A percentile compares a stretch with the other conserved stretches of the same genome.
Evolutionary conservation across 2,888 invertebrate species (phyloP).

Genomic region (Pterostichus madidus): DNA sequence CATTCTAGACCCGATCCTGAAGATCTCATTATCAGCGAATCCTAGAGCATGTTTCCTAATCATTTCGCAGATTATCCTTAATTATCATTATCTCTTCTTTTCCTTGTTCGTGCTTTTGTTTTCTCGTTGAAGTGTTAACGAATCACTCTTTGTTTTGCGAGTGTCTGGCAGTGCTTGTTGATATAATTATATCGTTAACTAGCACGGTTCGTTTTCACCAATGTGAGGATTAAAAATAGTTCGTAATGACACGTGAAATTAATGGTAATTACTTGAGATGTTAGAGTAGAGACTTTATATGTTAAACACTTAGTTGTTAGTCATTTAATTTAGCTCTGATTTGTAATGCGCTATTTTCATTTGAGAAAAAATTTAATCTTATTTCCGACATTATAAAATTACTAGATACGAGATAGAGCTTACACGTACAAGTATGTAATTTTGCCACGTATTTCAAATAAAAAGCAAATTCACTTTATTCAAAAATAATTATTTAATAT

Average conservation of each 20-base stretch:
- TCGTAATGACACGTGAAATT: slow-evolving; percentile 12
- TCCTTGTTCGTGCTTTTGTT: slow-evolving; percentile 39
- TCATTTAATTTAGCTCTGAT: not conserved
- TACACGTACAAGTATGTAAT: not conserved
- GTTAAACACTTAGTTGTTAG: slow-evolving; percentile 7
- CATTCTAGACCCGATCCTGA: too few species aligned
- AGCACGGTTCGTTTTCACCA: slow-evolving; percentile 29
- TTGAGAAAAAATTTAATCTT: not conserved
- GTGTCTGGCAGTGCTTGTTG: not conserved
- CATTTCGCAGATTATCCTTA: slow-evolving; percentile 39
- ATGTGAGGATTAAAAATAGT: slow-evolving; percentile 8
- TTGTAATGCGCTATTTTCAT: not conserved
- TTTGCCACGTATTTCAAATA: not conserved
- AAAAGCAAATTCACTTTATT: too few species aligned
- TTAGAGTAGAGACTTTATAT: not conserved
- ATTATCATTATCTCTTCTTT: slow-evolving; percentile 49
- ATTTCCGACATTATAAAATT: not conserved
- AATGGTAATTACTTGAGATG: slow-evolving; percentile 3
- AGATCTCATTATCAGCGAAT: slow-evolving; percentile 6
- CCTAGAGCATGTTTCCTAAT: not conserved
- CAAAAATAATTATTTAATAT: too few species aligned
- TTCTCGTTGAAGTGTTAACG: slow-evolving; percentile 40
- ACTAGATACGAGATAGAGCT: not conserved
- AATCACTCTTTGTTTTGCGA: slow-evolving; percentile 48
- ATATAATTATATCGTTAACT: slow-evolving; percentile 49